phyloP scores from a whole-genome alignment of 1,140 invertebrate species.

The Ceratina australensis region DNA sequence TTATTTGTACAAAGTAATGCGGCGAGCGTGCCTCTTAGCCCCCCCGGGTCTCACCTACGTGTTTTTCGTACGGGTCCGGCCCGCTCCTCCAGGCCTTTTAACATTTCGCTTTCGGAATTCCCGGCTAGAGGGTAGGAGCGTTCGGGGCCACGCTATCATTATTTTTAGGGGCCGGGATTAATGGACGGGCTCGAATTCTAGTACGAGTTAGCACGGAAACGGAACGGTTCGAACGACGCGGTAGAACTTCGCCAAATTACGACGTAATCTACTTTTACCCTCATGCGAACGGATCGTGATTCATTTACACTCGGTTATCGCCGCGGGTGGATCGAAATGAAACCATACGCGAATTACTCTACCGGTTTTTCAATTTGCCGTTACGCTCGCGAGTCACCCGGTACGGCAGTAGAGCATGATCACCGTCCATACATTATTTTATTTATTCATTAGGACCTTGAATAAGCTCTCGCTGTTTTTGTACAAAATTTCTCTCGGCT shows the following conservation, averaged over 20 bases:
- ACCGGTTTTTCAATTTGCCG: too few species aligned
- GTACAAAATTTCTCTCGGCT: too few species aligned
- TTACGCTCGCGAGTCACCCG: too few species aligned
- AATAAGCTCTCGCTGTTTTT: too few species aligned
- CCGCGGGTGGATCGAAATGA: background rate
- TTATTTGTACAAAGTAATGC: constrained; percentile 75
- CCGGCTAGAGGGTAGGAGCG: too few species aligned
- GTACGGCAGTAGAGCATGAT: too few species aligned
- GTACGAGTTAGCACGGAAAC: constrained; percentile 37
- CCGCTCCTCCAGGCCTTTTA: too few species aligned
- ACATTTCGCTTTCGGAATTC: constrained; percentile 49
- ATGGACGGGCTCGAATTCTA: constrained; percentile 45
- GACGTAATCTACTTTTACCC: constrained; percentile 14
- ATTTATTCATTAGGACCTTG: too few species aligned
- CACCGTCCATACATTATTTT: too few species aligned
- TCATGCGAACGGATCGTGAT: constrained; percentile 24
- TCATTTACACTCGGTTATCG: constrained; percentile 6
- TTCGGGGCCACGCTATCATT: constrained; percentile 56
- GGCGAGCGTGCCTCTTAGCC: constrained; percentile 60
- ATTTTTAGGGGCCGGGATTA: constrained; percentile 57
- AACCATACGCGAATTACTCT: too few species aligned
- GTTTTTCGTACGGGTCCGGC: too few species aligned
- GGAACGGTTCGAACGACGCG: background rate
- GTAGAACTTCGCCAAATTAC: constrained; percentile 24
- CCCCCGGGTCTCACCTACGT: constrained; percentile 3